phyloP scores from a whole-genome alignment of 2,888 invertebrate genomes.

The Chrysolina haemoptera region DNA sequence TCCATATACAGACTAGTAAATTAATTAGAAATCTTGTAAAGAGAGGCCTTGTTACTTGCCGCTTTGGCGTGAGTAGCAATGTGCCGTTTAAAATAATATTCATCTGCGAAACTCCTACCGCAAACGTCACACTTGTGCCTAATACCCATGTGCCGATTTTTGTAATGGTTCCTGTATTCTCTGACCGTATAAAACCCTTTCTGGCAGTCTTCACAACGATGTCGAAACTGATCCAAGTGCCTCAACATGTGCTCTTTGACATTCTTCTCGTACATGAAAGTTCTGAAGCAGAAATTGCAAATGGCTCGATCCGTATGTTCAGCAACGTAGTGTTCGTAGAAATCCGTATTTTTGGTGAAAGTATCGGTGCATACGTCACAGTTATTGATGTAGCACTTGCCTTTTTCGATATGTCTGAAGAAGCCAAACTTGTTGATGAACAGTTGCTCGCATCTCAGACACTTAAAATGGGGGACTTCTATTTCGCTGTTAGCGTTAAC shows the following conservation, averaged over 20 bases:
- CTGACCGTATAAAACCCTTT: conserved; percentile 69
- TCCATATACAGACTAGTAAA: not conserved
- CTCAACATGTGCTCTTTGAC: conserved; percentile 68
- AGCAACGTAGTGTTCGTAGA: conserved; percentile 64
- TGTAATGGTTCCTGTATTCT: conserved; percentile 68
- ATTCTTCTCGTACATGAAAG: conserved; percentile 69
- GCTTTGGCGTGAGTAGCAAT: conserved; percentile 65
- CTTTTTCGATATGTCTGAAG: conserved; percentile 68
- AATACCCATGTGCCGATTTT: conserved; percentile 69
- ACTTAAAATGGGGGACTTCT: conserved; percentile 65
- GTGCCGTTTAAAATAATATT: conserved; percentile 68
- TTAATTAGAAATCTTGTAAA: conserved; percentile 14
- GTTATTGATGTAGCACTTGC: conserved; percentile 68
- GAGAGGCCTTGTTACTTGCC: conserved; percentile 44
- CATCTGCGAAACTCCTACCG: conserved; percentile 67
- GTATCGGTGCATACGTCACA: conserved; percentile 66
- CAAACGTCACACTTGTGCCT: conserved; percentile 67
- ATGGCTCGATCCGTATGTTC: conserved; percentile 67
- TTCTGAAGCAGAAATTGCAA: conserved; percentile 68
- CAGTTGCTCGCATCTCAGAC: conserved; percentile 67
- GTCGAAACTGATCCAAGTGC: conserved; percentile 68
- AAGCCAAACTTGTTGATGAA: conserved; percentile 68
- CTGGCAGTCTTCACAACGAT: conserved; percentile 67
- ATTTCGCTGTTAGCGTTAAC: conserved; percentile 65
- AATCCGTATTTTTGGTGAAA: conserved; percentile 65